Percentiles rank a stretch among this genome's conserved stretches.
Evolutionary conservation across 2,888 invertebrate species (phyloP).

Genomic region (Eilema griseolum): DNA sequence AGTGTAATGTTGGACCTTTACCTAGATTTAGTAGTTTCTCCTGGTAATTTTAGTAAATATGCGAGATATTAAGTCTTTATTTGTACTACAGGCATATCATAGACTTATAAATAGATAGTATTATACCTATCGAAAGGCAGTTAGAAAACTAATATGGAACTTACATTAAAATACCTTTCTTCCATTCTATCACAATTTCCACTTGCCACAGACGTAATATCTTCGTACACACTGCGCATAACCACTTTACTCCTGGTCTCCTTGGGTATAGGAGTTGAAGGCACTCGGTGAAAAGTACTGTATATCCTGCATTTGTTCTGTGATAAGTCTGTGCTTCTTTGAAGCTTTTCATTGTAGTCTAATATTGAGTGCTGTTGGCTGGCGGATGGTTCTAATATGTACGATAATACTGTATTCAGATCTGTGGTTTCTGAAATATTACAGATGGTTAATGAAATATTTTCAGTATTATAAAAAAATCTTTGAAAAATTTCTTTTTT

Average conservation of each 20-base stretch:
- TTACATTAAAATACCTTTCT: slow-evolving; percentile 67
- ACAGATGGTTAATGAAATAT: background rate
- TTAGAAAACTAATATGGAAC: slow-evolving; percentile 28
- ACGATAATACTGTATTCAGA: slow-evolving; percentile 60
- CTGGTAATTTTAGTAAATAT: background rate
- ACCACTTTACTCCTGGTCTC: slow-evolving; percentile 42
- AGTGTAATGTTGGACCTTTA: background rate
- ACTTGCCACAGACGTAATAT: slow-evolving; percentile 62
- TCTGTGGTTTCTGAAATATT: slow-evolving; percentile 62
- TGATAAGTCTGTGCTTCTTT: slow-evolving; percentile 58
- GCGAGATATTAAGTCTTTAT: background rate
- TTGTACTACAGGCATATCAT: background rate
- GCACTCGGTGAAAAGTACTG: slow-evolving; percentile 70
- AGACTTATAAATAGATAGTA: background rate
- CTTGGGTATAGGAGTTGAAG: slow-evolving; percentile 51
- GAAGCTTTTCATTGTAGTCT: slow-evolving; percentile 74
- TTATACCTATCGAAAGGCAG: background rate
- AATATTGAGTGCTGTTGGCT: slow-evolving; percentile 63
- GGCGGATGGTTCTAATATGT: slow-evolving; percentile 62
- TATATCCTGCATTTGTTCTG: slow-evolving; percentile 69
- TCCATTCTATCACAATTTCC: slow-evolving; percentile 40
- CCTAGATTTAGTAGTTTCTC: background rate
- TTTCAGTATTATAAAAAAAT: background rate
- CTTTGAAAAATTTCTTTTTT: too few relatives aligned
- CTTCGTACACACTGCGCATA: slow-evolving; percentile 62